Evolutionary conservation across 2,113 vertebrate species (phyloP), one percentile per base, ranked within the genome.

Genomic region (Collichthys lucidus): DNA sequence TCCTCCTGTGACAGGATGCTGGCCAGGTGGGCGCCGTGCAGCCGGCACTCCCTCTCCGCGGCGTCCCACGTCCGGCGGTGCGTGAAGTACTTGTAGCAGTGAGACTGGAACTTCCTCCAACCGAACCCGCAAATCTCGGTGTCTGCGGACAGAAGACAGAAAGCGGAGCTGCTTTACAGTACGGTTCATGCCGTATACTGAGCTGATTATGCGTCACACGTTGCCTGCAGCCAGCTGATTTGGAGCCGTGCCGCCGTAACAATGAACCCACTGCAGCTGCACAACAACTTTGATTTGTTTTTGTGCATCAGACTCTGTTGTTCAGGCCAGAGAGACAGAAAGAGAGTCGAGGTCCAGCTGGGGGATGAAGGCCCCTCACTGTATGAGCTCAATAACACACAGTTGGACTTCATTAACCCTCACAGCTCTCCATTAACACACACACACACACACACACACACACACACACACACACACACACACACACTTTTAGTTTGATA

Each of bases 21-120:
- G 26, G 95, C 92, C 83, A 99, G 92, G 84, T 99, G 98, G 1
- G 96, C 96, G 0, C 98, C 97, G 68, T 98, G 97, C 22, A 98
- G 94, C 0, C 98, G 97, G 56, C 98, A 99, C 60, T 98, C 97
- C 62, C 97, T 92, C 88, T 99, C 98, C 0, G 98, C 98, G 0
- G 97, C 95, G 16, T 99, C 98, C 98, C 98, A 99, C 0, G 97
- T 97, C 11, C 97, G 96, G 0, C 97, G 96, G 74, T 98, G 97
- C 0, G 95, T 96, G 26, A 98, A 96, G 92, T 98, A 97, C 57
- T 97, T 97, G 89, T 99, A 99, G 91, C 98, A 99, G 76, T 99
- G 96, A 14, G 97, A 97, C 90, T 98, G 98, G 84, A 98, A 99
- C 91, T 99, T 99, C 92, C 96, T 94, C 98, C 98, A 99, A 17